Conservation (phyloP, 2,113 vertebrate genomes). For the Planiliza haematocheilus region DNA sequence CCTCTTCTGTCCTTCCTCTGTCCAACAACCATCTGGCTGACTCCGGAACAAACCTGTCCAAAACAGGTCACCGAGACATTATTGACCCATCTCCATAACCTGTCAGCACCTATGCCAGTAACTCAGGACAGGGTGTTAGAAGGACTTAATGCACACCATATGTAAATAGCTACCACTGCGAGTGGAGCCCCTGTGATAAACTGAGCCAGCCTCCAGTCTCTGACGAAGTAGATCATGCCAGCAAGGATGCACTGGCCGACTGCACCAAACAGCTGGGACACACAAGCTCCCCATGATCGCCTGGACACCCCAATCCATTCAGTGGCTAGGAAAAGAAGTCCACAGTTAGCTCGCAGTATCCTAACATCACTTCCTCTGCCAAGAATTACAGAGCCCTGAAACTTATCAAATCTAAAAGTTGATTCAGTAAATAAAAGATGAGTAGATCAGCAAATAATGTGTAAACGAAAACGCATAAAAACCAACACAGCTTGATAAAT, state of each 20-base stretch:
- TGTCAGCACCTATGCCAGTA: not conserved
- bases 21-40: conserved; percentile 87
- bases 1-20: conserved; percentile 79
- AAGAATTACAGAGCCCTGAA: not conserved
- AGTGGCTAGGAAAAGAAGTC: conserved; percentile 62
- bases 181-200: conserved; percentile 68
- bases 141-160: conserved; percentile 73
- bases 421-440: not conserved
- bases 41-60: conserved; percentile 85
- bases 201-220: conserved; percentile 86
- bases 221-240: conserved; percentile 80
- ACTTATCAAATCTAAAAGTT: not conserved
- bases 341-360: not conserved
- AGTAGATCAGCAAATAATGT: too few species aligned
- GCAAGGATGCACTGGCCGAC: conserved; percentile 70
- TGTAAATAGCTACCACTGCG: conserved; percentile 73
- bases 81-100: not conserved
- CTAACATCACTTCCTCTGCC: not conserved
- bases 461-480: too few species aligned
- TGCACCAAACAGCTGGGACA: conserved; percentile 61
- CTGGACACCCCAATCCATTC: conserved; percentile 77
- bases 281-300: conserved; percentile 70
- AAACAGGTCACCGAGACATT: not conserved
- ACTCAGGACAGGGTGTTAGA: rapidly evolving
- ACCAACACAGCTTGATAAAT: too few species aligned